These are phyloP conservation scores for Chroicocephalus ridibundus DNA, from an alignment of 2,113 vertebrate species.

Conservation along the genomic window DNA sequence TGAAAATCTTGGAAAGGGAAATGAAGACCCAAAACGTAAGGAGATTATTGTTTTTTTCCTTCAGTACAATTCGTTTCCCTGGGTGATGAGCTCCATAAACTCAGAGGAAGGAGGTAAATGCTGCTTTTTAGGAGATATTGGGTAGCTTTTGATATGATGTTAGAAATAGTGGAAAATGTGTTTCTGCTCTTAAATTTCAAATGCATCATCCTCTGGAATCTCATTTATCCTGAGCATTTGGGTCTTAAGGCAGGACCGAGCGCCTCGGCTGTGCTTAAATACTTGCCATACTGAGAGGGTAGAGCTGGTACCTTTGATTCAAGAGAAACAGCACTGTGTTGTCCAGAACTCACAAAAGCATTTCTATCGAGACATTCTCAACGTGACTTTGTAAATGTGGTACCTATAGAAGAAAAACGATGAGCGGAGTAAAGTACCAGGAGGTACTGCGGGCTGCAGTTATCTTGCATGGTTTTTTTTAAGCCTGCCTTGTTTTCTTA, in stretches of 20 bases:
- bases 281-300: not conserved
- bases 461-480: not conserved
- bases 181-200: not conserved
- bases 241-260: not conserved
- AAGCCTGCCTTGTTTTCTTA: slow-evolving; percentile 49
- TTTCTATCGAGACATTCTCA: not conserved
- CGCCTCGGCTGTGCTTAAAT: not conserved
- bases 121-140: not conserved
- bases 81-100: slow-evolving; percentile 22
- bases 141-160: not conserved
- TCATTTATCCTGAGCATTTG: not conserved
- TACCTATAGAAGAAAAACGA: not conserved
- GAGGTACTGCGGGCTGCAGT: not conserved
- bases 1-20: slow-evolving; percentile 52
- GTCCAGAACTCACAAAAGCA: not conserved
- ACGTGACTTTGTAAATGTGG: not conserved
- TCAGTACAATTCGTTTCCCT: slow-evolving; percentile 42
- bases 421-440: not conserved
- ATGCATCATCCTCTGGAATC: not conserved
- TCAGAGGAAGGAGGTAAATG: not conserved
- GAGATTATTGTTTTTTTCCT: slow-evolving; percentile 61
- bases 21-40: slow-evolving; percentile 33
- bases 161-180: not conserved
- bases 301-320: not conserved
- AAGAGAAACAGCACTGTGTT: not conserved